Percentiles rank a stretch among this genome's conserved stretches.
Conservation (phyloP, 2,797 vertebrate genomes). For the Balearica regulorum region DNA sequence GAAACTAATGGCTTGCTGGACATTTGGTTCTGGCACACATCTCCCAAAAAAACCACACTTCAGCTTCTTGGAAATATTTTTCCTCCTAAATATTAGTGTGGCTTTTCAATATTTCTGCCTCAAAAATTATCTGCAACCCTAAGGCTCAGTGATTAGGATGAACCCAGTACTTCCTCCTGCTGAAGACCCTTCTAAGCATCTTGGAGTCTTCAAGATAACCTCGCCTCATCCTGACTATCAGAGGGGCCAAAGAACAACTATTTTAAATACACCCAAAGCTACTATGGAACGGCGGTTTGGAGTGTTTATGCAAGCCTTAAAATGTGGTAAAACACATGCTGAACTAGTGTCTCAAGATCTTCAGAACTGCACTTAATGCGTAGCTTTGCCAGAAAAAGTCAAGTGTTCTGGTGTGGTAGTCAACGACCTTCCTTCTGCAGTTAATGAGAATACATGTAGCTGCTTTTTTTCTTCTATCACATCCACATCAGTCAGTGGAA, state of each 20-base stretch:
- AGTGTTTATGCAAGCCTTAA: not conserved
- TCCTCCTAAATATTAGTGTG: not conserved
- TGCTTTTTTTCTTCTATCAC: not conserved
- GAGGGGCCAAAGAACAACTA: not conserved
- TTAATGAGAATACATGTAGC: not conserved
- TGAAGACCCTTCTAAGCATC: not conserved
- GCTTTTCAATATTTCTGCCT: not conserved
- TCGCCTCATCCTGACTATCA: not conserved
- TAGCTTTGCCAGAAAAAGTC: not conserved
- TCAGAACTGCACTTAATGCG: not conserved
- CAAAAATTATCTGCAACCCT: not conserved
- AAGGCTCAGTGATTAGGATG: not conserved
- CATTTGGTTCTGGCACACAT: not conserved
- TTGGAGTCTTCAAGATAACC: not conserved
- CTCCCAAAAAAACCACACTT: not conserved
- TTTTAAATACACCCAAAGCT: not conserved
- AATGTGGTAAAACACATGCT: not conserved
- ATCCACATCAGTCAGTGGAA: not conserved
- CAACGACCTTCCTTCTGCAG: not conserved
- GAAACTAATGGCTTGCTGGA: conserved; percentile 20
- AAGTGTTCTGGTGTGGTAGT: not conserved
- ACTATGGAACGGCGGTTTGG: not conserved
- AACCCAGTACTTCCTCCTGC: not conserved
- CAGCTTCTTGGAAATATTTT: not conserved
- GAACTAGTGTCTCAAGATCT: not conserved